A percentile compares a stretch with the other conserved stretches of the same genome.
phyloP scores from a whole-genome alignment of 2,113 vertebrate species.

The Saimiri boliviensis region DNA sequence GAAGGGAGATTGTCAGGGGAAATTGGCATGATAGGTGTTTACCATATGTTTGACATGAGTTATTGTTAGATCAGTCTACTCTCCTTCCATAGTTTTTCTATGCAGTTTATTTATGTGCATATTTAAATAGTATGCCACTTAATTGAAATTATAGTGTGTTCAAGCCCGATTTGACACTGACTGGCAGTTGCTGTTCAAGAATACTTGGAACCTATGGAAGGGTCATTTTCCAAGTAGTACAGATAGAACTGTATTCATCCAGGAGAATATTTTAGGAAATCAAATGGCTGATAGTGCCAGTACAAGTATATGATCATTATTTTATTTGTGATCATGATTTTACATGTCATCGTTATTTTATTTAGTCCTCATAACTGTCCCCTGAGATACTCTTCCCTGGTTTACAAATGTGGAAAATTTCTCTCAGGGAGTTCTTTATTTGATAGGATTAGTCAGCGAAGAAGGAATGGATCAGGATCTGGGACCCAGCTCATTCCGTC shows the following conservation, averaged over 20 bases:
- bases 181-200: slow-evolving; percentile 63
- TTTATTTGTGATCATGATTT: background rate
- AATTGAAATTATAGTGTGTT: slow-evolving; percentile 75
- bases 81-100: slow-evolving; percentile 65
- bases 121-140: slow-evolving; percentile 73
- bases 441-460: background rate
- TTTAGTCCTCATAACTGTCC: background rate
- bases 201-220: slow-evolving; percentile 53
- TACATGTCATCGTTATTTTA: background rate
- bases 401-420: background rate
- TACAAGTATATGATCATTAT: background rate
- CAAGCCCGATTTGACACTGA: slow-evolving; percentile 66
- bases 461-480: background rate
- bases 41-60: slow-evolving; percentile 47
- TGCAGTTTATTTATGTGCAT: slow-evolving; percentile 72
- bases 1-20: slow-evolving; percentile 54
- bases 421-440: background rate
- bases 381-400: background rate
- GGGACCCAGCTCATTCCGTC: background rate
- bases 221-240: slow-evolving; percentile 65
- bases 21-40: slow-evolving; percentile 70
- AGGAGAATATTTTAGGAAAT: slow-evolving; percentile 42
- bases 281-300: background rate
- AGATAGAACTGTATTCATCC: background rate
- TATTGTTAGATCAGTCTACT: slow-evolving; percentile 57